Percentiles rank a stretch among this genome's conserved stretches.
phyloP scores from a whole-genome alignment of 2,113 vertebrate species.

The Nannospalax galili region DNA sequence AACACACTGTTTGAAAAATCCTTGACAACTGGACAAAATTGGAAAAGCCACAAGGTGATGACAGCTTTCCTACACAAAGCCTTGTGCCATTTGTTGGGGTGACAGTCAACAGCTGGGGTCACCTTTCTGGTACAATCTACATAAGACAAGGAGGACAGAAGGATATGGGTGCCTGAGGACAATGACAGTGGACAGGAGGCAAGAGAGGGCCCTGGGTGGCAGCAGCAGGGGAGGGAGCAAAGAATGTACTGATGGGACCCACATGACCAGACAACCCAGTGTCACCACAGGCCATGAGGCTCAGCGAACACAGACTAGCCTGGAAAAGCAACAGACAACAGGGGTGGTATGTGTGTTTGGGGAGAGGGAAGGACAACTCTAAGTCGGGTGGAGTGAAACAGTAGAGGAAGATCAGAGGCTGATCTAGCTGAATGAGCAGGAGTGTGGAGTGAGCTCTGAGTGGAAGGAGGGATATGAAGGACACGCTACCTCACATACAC shows the following conservation, averaged over 20 bases:
- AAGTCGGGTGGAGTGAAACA: neutral
- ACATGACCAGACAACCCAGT: slow-evolving; percentile 86
- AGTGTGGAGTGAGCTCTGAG: slow-evolving; percentile 53
- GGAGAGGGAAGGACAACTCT: neutral
- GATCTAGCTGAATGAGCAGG: slow-evolving; percentile 40
- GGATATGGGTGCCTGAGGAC: neutral
- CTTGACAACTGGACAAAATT: slow-evolving; percentile 86
- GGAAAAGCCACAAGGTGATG: slow-evolving; percentile 76
- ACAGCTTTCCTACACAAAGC: slow-evolving; percentile 87
- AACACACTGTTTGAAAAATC: slow-evolving; percentile 89
- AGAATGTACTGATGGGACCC: slow-evolving; percentile 85
- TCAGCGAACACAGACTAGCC: slow-evolving; percentile 80
- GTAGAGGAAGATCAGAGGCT: slow-evolving; percentile 42
- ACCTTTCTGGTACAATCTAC: slow-evolving; percentile 84
- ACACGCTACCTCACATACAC: slow-evolving; percentile 89
- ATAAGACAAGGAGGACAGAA: slow-evolving; percentile 80
- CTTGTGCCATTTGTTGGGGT: slow-evolving; percentile 86
- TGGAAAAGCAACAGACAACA: slow-evolving; percentile 49
- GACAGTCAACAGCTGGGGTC: slow-evolving; percentile 84
- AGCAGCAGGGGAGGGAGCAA: slow-evolving; percentile 68
- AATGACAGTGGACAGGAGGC: neutral
- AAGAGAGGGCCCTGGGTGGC: slow-evolving; percentile 44
- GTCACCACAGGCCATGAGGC: slow-evolving; percentile 84
- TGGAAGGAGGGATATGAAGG: slow-evolving; percentile 70
- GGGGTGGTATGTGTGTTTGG: neutral